Conservation (phyloP, 2,888 invertebrate species). For the Dicyrtoma fusca region DNA sequence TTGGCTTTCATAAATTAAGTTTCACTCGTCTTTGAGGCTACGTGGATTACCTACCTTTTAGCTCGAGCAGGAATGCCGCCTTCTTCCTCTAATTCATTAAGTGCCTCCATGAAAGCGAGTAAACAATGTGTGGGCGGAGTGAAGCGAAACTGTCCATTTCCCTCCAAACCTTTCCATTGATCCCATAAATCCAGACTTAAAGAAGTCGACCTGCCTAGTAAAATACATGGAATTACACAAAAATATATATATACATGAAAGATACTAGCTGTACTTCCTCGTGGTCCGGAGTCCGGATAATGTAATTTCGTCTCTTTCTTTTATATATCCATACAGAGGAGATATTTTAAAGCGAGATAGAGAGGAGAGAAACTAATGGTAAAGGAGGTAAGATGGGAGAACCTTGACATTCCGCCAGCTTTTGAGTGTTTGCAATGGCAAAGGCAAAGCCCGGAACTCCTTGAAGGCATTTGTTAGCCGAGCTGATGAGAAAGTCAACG, state of each 20-base stretch:
- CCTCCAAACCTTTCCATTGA: slow-evolving; percentile 60
- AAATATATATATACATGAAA: slow-evolving; percentile 8
- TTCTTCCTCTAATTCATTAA: slow-evolving; percentile 60
- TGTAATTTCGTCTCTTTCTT: no score
- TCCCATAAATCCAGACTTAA: slow-evolving; percentile 61
- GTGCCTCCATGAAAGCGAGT: slow-evolving; percentile 61
- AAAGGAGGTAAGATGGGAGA: neutral
- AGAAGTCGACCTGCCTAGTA: slow-evolving; percentile 59
- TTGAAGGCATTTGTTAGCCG: slow-evolving; percentile 63
- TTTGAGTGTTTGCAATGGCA: slow-evolving; percentile 59
- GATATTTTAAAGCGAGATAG: neutral
- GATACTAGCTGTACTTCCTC: no score
- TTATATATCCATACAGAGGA: no score
- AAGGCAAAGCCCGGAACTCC: slow-evolving; percentile 63
- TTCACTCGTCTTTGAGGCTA: no score
- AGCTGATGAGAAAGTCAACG: slow-evolving; percentile 61
- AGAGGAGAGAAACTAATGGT: neutral
- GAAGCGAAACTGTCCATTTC: slow-evolving; percentile 62
- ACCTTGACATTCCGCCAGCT: slow-evolving; percentile 60
- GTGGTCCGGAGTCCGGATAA: no score
- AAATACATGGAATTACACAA: slow-evolving; percentile 16
- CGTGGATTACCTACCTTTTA: no score
- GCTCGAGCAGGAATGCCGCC: slow-evolving; percentile 60
- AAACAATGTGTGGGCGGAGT: slow-evolving; percentile 63
- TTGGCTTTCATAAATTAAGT: no score